Base-by-base conservation (phyloP, 2,888 invertebrate genomes). In the Acrobasis suavella region DNA sequence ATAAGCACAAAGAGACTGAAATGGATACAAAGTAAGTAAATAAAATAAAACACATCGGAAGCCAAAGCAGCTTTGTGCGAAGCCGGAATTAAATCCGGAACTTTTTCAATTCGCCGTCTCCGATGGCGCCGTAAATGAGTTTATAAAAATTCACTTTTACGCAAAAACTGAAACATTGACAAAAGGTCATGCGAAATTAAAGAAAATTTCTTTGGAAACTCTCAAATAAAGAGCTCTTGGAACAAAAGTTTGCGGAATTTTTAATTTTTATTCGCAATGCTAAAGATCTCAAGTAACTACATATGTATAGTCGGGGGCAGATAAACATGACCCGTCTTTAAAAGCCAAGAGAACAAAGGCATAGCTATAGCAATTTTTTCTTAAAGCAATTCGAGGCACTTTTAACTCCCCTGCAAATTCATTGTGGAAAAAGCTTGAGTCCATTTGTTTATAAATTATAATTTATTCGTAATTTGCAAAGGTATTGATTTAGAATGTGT, bases 101-200 rank as follows among this genome's bases (percentile, higher is more conserved):
- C 72, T 77, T 77, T 77, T 76, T 73, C 76, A 77, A 77, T 77
- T 74, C 72, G 52, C 68, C 64, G 69, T 69, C 73, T 72, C 63
- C 67, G 70, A 72, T 73, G 70, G 69, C 69, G 67, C 64, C 60
- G 67, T 66, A 73, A 74, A 73, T 70, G 72, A 75, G 73, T 73
- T 75, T 73, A 74, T 73, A 72, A 75, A 70, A 71, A 70, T 66
- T 64, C 68, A 65, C 62, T 64, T 64, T 65, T 59, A 55, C 56
- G 49, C 58, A 32, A 63, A 65, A 66, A 52, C 38, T 66, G 68
- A 64, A 68, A 64, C 63, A 68, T 60, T 65, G 62, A 37, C 37
- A 61, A 61, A 39, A 56, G 54, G 54, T 54, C 42, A 46, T 46
- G 15, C 15, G 14, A 55, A 32, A 62, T 49, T 38, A 49, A 22